Percentiles rank a stretch among this genome's conserved stretches.
These are phyloP conservation scores for Leucophenga varia DNA, from an alignment of 1,140 invertebrate genomes.

Conservation along the genomic window DNA sequence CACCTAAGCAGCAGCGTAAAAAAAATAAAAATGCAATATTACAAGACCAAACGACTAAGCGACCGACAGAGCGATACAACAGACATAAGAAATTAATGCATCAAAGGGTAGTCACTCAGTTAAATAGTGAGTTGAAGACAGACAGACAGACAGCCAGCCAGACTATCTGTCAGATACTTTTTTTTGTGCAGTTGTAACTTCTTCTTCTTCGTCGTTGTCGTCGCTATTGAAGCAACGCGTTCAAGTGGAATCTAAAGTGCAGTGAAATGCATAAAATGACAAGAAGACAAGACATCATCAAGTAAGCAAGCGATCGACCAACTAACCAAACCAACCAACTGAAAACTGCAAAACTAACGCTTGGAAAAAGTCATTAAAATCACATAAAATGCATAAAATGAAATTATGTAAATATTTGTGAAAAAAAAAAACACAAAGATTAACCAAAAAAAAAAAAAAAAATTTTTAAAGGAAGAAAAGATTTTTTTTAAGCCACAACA, in stretches of 20 bases:
- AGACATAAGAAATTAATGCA: constrained; percentile 45
- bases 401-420: neutral
- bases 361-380: too few species aligned
- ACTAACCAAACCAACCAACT: too few species aligned
- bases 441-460: neutral
- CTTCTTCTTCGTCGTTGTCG: too few species aligned
- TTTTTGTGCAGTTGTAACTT: too few species aligned
- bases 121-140: too few species aligned
- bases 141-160: neutral
- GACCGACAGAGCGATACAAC: too few species aligned
- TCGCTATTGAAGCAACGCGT: constrained; percentile 2
- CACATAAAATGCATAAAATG: too few species aligned
- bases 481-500: too few species aligned
- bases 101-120: constrained; percentile 36
- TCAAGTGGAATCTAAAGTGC: constrained; percentile 25
- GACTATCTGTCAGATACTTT: neutral
- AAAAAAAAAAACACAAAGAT: neutral
- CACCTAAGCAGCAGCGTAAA: too few species aligned
- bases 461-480: too few species aligned
- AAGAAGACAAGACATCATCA: neutral
- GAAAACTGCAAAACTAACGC: too few species aligned
- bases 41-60: constrained; percentile 1
- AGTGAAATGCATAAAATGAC: too few species aligned
- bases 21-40: neutral
- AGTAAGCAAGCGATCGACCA: neutral